Conservation (phyloP, 2,113 vertebrate species). For the Nematolebias whitei region DNA sequence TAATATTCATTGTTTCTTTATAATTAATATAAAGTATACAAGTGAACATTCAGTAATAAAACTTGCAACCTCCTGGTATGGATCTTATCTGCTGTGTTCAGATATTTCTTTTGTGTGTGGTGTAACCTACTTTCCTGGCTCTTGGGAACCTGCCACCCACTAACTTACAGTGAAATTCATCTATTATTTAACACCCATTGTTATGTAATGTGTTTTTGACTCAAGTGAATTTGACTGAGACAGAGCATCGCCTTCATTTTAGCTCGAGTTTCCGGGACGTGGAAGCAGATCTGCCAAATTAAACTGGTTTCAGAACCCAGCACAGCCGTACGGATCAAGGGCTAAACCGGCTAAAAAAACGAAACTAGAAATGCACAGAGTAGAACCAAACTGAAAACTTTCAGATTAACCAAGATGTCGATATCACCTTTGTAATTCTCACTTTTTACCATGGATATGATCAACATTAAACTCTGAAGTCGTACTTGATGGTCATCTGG, state of each 20-base stretch:
- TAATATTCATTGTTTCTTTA: constrained; percentile 70
- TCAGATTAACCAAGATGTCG: too few species aligned
- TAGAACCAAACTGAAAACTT: too few species aligned
- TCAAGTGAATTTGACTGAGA: constrained; percentile 12
- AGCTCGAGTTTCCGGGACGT: too few species aligned
- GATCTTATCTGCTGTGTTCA: not conserved
- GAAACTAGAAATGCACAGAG: too few species aligned
- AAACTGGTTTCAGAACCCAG: too few species aligned
- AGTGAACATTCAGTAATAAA: constrained; percentile 73
- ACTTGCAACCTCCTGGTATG: constrained; percentile 50
- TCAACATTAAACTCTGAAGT: too few species aligned
- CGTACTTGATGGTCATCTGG: too few species aligned
- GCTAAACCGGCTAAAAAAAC: too few species aligned
- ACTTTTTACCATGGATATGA: too few species aligned
- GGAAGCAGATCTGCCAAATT: too few species aligned
- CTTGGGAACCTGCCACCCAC: constrained; percentile 10
- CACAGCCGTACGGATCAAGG: too few species aligned
- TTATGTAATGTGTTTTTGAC: constrained; percentile 10
- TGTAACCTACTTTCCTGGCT: not conserved
- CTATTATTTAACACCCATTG: constrained; percentile 29
- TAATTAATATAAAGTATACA: constrained; percentile 63
- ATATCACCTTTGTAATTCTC: too few species aligned
- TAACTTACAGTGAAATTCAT: constrained; percentile 28
- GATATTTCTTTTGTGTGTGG: constrained; percentile 2
- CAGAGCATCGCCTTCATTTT: not conserved